These are phyloP conservation scores for Thereva unica DNA, from an alignment of 2,888 invertebrate genomes.

Conservation along the genomic window DNA sequence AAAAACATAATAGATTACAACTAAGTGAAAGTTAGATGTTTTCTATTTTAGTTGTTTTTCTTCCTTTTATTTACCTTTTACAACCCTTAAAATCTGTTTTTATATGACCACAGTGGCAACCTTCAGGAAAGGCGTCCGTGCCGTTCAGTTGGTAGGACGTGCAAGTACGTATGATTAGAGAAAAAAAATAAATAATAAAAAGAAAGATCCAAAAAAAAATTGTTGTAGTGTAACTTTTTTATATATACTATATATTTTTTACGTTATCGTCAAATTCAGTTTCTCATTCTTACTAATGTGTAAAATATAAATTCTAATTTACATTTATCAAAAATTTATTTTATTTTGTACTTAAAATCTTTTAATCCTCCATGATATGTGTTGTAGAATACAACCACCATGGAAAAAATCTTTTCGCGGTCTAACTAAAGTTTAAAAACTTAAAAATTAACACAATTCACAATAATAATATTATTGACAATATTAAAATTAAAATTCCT, in stretches of 20 bases:
- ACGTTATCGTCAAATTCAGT: conserved; percentile 1
- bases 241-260: conserved; percentile 26
- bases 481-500: too few relatives aligned
- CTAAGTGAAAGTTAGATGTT: conserved; percentile 32
- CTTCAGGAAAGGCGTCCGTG: conserved; percentile 99
- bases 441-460: too few relatives aligned
- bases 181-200: conserved; percentile 19
- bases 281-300: too few relatives aligned
- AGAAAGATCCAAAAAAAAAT: conserved; percentile 14
- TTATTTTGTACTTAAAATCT: conserved; percentile 22
- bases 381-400: too few relatives aligned
- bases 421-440: too few relatives aligned
- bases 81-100: conserved; percentile 57
- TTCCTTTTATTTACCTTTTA: conserved; percentile 56
- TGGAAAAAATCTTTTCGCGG: too few relatives aligned
- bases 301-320: too few relatives aligned
- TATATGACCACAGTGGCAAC: conserved; percentile 85
- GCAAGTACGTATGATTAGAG: conserved; percentile 84
- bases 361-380: too few relatives aligned
- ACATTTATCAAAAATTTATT: background rate
- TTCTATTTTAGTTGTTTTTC: conserved; percentile 42
- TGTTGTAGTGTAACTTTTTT: conserved; percentile 26
- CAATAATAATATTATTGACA: too few relatives aligned
- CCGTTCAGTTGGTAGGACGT: conserved; percentile 97
- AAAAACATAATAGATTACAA: background rate